A percentile compares a stretch with the other conserved stretches of the same genome.
Conservation (phyloP, 2,888 invertebrate genomes). For the Ectropis crepuscularia region DNA sequence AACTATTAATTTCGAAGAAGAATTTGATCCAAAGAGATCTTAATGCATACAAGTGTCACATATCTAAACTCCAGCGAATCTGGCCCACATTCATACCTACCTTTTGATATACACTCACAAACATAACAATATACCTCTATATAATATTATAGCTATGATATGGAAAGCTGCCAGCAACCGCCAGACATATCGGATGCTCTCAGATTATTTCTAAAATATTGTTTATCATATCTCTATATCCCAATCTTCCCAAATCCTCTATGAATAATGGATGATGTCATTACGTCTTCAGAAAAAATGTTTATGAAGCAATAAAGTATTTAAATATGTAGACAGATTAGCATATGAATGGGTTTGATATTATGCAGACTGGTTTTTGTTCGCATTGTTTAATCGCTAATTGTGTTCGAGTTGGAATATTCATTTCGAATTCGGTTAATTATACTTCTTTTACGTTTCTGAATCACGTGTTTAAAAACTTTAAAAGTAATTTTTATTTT, state of each 20-base stretch:
- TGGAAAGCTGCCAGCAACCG: conserved; percentile 58
- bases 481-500: background rate
- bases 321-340: conserved; percentile 31
- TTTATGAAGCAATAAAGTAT: conserved; percentile 28
- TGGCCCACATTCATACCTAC: conserved; percentile 48
- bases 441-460: conserved; percentile 4
- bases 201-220: conserved; percentile 50
- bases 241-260: conserved; percentile 39
- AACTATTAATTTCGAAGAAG: background rate
- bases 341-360: conserved; percentile 31
- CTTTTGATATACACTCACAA: conserved; percentile 46
- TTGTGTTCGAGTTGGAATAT: conserved; percentile 23
- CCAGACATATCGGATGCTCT: conserved; percentile 48
- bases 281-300: conserved; percentile 41
- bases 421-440: conserved; percentile 14
- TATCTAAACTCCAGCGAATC: conserved; percentile 49
- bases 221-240: conserved; percentile 36
- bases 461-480: background rate
- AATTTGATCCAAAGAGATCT: conserved; percentile 43
- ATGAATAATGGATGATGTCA: conserved; percentile 47
- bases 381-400: conserved; percentile 27
- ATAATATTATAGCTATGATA: conserved; percentile 39
- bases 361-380: conserved; percentile 28
- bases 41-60: conserved; percentile 51
- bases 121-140: conserved; percentile 22